Conservation (phyloP, 1,140 invertebrate genomes). For the Lepeophtheirus salmonis region DNA sequence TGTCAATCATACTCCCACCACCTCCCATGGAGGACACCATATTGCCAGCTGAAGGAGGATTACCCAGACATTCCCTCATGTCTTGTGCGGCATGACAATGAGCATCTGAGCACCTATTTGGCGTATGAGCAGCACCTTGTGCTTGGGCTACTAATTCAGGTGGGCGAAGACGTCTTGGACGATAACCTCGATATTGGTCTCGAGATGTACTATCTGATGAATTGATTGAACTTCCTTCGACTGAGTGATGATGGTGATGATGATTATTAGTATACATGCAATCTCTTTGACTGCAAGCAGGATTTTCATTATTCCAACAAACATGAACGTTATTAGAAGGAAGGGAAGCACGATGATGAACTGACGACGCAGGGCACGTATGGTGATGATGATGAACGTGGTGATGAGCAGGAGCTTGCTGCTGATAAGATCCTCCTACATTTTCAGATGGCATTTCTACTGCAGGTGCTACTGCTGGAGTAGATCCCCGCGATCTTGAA, state of each 20-base stretch:
- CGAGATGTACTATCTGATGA: too few species aligned
- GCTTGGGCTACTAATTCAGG: conserved; percentile 7
- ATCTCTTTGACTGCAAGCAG: too few species aligned
- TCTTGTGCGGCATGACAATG: conserved; percentile 2
- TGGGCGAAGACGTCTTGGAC: neutral
- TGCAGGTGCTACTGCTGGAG: neutral
- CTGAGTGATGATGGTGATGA: too few species aligned
- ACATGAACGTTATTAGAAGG: too few species aligned
- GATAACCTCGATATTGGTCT: neutral
- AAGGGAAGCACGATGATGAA: neutral
- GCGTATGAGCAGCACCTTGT: neutral
- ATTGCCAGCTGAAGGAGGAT: neutral
- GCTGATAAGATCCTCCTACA: neutral
- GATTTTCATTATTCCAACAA: too few species aligned
- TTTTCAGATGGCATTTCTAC: neutral
- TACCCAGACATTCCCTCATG: conserved; percentile 1
- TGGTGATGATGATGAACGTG: neutral
- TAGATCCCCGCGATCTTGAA: conserved; percentile 2
- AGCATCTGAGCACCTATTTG: conserved; percentile 5
- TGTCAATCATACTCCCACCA: too few species aligned
- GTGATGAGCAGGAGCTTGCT: neutral
- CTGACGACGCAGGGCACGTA: conserved; percentile 1
- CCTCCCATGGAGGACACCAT: too few species aligned
- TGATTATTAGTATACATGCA: too few species aligned
- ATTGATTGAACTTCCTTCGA: too few species aligned